Base-by-base conservation (phyloP, 2,888 invertebrate genomes). In the Stenotaenia linearis region DNA sequence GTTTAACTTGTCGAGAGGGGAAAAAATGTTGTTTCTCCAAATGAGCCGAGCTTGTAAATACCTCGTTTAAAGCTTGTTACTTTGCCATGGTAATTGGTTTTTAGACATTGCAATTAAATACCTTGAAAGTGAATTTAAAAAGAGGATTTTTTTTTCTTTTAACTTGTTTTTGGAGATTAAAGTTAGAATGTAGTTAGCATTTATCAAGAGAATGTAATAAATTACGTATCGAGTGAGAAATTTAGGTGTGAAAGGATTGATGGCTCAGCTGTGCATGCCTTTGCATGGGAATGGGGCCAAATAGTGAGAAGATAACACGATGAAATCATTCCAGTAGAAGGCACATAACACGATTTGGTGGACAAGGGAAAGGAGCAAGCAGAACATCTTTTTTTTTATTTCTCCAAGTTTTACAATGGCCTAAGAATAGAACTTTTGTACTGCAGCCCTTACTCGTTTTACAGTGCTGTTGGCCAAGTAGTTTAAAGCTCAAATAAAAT, bases 281-380 rank as follows among this genome's bases (percentile, higher is more conserved):
- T 69, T 69, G 69, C 69, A 69, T 69, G 69, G 69, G 69, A 69
- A 69, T 69, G 69, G 69, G 69, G 69, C 69, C 69, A 69, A 69
- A 69, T 28, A 69, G 23, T 69, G 69, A 69, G 69, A 1, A 28
- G 69, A 69, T 69, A 69, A 69, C 69, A 69, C 25, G 69, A 69
- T 69, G 69, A 69, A 69, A 69, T 69, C 69, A 69, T 28, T 69
- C 69, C n/a, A 69, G 69, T 69, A 69, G 69, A 69, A 69, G 69
- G 69, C 69, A 69, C 69, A 69, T 69, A 69, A 69, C 69, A 28
- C 25, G 69, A 69, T 69, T 69, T 69, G 28, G 25, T 69, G 69
- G 69, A 69, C 69, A 28, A 69, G 69, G 25, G 23, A 61, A 28
- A 12, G 12, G 69, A 10, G 25, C 25, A 4, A n/a, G 10, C n/a